These are phyloP conservation scores for Calliscelio sp. DNA, from an alignment of 2,888 invertebrate species.

Conservation along the genomic window DNA sequence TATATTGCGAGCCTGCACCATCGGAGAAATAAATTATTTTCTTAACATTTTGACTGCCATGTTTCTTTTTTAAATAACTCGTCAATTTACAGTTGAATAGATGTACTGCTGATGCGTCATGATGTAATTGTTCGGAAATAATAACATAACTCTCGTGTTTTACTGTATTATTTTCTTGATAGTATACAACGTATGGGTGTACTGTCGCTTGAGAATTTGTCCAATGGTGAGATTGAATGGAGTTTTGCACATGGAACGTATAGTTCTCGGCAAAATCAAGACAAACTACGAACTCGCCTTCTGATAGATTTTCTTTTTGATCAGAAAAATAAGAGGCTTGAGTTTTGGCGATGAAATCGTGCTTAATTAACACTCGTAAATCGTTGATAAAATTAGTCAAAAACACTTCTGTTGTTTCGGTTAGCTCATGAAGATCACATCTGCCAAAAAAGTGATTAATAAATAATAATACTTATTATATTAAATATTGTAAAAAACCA, in stretches of 20 bases:
- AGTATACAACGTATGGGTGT: constrained; percentile 38
- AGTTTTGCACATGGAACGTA: constrained; percentile 29
- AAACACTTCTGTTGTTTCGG: constrained; percentile 23
- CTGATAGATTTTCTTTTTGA: constrained; percentile 18
- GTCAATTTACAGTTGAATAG: constrained; percentile 21
- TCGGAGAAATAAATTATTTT: constrained; percentile 26
- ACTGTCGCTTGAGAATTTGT: constrained; percentile 13
- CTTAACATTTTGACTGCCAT: constrained; percentile 8
- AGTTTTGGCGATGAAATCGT: constrained; percentile 47
- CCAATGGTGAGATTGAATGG: constrained; percentile 36
- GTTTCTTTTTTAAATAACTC: neutral
- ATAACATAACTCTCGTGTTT: constrained; percentile 21
- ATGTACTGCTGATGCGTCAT: neutral
- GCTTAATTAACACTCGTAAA: constrained; percentile 29
- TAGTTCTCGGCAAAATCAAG: constrained; percentile 46
- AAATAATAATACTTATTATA: too few relatives aligned
- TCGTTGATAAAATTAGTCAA: constrained; percentile 25
- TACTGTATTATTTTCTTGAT: neutral
- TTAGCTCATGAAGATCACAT: constrained; percentile 5
- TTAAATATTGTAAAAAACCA: too few relatives aligned
- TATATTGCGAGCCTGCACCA: constrained; percentile 25
- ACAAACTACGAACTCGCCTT: constrained; percentile 27
- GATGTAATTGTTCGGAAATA: constrained; percentile 16
- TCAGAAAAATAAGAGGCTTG: constrained; percentile 33
- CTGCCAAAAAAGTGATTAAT: neutral